These are phyloP conservation scores for Nyctibius grandis DNA, from an alignment of 2,797 vertebrate genomes.

Conservation along the genomic window DNA sequence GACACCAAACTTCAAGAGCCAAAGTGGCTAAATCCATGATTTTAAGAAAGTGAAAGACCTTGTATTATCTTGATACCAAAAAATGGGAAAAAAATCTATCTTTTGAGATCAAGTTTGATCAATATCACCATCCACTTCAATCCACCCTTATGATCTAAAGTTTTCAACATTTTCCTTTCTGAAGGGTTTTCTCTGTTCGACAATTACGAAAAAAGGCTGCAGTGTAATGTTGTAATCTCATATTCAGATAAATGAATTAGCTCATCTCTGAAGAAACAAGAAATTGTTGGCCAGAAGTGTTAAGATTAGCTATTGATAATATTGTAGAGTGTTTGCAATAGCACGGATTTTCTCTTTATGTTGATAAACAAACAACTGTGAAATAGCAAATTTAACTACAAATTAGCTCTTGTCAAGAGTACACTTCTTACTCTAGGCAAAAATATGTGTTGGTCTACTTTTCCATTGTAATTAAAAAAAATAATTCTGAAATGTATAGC, in stretches of 20 bases:
- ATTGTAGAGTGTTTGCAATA: background rate
- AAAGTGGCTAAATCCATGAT: fast-evolving
- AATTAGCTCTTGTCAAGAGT: background rate
- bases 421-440: background rate
- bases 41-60: background rate
- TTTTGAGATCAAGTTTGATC: background rate
- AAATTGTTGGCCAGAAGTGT: background rate
- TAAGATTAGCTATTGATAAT: background rate
- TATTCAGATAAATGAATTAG: background rate
- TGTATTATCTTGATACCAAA: background rate
- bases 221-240: background rate
- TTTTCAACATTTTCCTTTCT: background rate
- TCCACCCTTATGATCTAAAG: background rate
- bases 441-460: background rate
- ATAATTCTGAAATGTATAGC: background rate
- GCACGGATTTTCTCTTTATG: background rate
- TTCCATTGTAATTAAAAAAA: background rate
- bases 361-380: background rate
- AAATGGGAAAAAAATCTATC: background rate
- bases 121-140: background rate
- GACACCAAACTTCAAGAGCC: background rate
- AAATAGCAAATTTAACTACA: background rate
- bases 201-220: background rate
- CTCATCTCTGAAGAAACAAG: background rate
- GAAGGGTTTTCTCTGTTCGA: background rate